phyloP scores from a whole-genome alignment of 2,113 vertebrate genomes.

The Osmerus eperlanus region DNA sequence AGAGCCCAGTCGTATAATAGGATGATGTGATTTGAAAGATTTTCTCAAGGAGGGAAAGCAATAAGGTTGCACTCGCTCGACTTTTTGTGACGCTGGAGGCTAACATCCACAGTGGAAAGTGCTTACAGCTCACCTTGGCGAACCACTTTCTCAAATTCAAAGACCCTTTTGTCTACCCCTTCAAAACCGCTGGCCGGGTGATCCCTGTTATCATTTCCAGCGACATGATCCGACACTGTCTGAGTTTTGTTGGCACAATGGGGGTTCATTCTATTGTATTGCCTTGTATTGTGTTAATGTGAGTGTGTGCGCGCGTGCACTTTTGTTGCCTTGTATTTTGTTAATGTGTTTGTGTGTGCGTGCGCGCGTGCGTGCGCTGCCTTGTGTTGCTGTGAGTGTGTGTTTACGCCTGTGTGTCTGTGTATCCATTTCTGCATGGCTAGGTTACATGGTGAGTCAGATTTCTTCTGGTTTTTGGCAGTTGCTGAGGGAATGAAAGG shows the following conservation, averaged over 20 bases:
- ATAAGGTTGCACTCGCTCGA: not conserved
- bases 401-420: too few relatives aligned
- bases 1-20: not conserved
- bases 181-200: not conserved
- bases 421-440: not conserved
- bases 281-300: too few relatives aligned
- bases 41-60: not conserved
- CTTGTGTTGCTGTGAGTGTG: too few relatives aligned
- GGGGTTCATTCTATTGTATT: slow-evolving; percentile 1
- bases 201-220: not conserved
- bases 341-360: too few relatives aligned
- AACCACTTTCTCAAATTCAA: not conserved
- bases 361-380: too few relatives aligned
- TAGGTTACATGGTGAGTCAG: not conserved
- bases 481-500: not conserved
- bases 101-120: not conserved
- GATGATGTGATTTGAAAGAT: too few relatives aligned
- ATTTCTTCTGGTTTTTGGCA: slow-evolving; percentile 2
- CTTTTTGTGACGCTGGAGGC: not conserved
- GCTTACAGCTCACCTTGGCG: not conserved
- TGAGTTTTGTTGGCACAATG: not conserved
- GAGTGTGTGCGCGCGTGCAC: too few relatives aligned
- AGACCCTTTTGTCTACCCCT: not conserved
- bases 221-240: not conserved
- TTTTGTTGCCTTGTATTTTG: too few relatives aligned